phyloP scores from a whole-genome alignment of 2,113 vertebrate species.

The Epinephelus fuscoguttatus region DNA sequence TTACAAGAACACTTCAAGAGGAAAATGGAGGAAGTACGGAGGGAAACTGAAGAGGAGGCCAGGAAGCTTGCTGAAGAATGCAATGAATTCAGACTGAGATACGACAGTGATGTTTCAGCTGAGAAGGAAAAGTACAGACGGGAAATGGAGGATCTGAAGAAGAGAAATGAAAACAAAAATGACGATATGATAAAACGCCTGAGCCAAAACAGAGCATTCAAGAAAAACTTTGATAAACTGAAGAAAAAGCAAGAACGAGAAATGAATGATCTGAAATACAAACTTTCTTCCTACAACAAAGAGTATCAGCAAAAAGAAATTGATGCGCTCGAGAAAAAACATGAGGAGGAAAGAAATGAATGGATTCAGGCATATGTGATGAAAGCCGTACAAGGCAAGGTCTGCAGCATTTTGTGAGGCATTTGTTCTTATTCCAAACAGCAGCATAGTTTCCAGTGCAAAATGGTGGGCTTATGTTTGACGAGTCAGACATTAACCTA shows the following conservation, averaged over 20 bases:
- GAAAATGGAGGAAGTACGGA: not conserved
- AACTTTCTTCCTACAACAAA: fast-evolving
- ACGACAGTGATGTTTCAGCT: fast-evolving
- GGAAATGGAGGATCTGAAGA: not conserved
- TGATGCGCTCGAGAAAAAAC: fast-evolving
- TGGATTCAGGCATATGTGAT: constrained; percentile 41
- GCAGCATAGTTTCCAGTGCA: not conserved
- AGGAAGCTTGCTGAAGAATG: constrained; percentile 39
- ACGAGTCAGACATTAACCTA: no score
- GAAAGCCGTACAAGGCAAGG: not conserved
- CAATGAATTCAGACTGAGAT: constrained; percentile 1
- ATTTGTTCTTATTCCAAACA: not conserved
- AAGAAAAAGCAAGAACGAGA: constrained; percentile 13
- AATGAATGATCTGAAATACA: not conserved
- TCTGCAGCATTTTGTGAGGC: constrained; percentile 37
- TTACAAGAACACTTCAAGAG: not conserved
- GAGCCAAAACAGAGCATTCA: fast-evolving
- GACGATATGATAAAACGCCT: not conserved
- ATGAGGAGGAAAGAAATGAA: constrained; percentile 8
- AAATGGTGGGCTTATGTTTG: no score
- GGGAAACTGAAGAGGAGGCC: constrained; percentile 17
- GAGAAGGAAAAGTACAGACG: not conserved
- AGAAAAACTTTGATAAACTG: not conserved
- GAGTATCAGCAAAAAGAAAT: not conserved
- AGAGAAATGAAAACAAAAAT: fast-evolving